Evolutionary conservation across 2,113 vertebrate species (phyloP).

Genomic region (Phalacrocorax pelagicus): DNA sequence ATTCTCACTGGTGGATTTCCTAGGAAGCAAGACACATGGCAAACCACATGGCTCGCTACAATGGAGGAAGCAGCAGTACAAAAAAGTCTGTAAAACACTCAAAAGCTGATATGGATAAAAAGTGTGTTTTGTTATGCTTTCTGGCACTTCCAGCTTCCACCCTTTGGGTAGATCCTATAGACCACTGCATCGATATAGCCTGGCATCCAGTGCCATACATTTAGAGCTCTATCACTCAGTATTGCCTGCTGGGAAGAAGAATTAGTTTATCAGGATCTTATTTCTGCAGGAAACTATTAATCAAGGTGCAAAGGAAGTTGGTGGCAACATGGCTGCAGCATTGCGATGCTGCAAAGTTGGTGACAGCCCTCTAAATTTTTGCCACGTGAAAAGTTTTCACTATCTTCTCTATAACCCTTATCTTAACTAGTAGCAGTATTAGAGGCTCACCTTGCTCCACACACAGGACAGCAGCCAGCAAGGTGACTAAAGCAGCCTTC

Average conservation of each 20-base stretch:
- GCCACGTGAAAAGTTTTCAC: background rate
- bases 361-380: background rate
- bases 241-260: background rate
- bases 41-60: background rate
- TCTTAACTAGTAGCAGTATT: background rate
- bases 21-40: background rate
- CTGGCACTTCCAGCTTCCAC: background rate
- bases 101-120: accelerated
- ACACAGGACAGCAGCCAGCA: slow-evolving; percentile 26
- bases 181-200: background rate
- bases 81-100: background rate
- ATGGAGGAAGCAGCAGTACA: background rate
- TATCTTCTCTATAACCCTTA: background rate
- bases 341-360: accelerated
- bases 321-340: background rate
- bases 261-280: background rate
- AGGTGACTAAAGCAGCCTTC: background rate
- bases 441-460: slow-evolving; percentile 49
- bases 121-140: background rate
- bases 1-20: background rate
- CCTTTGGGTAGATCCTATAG: background rate
- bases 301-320: background rate
- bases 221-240: background rate
- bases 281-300: background rate
- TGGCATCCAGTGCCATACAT: accelerated